Percentiles rank a stretch among this genome's conserved stretches.
These are phyloP conservation scores for Aphidius ervi DNA, from an alignment of 1,140 invertebrate genomes.

Conservation along the genomic window DNA sequence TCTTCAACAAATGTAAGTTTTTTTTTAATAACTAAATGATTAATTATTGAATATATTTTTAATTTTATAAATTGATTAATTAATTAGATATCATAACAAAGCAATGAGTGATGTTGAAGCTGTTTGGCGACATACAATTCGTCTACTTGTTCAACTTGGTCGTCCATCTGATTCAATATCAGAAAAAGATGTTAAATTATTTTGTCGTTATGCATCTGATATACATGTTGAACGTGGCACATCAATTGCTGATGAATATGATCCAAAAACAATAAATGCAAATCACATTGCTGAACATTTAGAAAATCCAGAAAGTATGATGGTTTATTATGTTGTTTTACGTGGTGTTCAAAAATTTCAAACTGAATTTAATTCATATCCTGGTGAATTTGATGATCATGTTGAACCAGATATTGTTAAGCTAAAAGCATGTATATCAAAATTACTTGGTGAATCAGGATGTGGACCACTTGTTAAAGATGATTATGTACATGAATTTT, in stretches of 20 bases:
- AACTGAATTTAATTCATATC: conserved; percentile 82
- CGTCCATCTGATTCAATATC: conserved; percentile 68
- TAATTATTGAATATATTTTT: conserved; percentile 1
- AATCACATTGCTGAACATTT: conserved; percentile 60
- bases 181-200: conserved; percentile 75
- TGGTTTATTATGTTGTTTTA: conserved; percentile 88
- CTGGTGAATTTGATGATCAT: conserved; percentile 82
- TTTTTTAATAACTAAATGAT: background rate
- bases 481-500: conserved; percentile 94
- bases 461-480: conserved; percentile 77
- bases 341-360: conserved; percentile 88
- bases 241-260: conserved; percentile 76
- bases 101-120: conserved; percentile 76
- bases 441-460: conserved; percentile 83
- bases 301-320: conserved; percentile 77
- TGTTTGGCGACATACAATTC: conserved; percentile 75
- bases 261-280: conserved; percentile 55
- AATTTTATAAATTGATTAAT: conserved; percentile 6
- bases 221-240: conserved; percentile 76
- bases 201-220: conserved; percentile 81
- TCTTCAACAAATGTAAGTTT: conserved; percentile 80
- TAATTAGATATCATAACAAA: conserved; percentile 71
- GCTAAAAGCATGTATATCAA: conserved; percentile 74
- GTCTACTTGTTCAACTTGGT: conserved; percentile 72
- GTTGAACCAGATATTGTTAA: conserved; percentile 86